Percentiles rank a stretch among this genome's conserved stretches.
These are phyloP conservation scores for Zhuqinia jingwanae DNA, from an alignment of 2,888 invertebrate genomes.

Conservation along the genomic window DNA sequence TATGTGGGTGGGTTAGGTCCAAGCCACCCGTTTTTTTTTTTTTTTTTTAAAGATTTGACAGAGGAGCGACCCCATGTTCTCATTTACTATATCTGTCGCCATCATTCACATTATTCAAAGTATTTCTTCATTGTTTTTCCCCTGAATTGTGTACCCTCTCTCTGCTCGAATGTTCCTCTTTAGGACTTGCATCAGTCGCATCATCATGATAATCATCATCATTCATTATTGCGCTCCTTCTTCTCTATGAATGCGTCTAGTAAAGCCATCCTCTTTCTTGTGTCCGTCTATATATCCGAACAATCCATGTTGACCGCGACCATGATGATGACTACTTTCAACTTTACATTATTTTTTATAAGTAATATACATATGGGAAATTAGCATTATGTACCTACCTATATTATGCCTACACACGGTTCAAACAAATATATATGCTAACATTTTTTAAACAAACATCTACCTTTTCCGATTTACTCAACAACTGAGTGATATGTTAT, in stretches of 20 bases:
- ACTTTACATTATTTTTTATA: too few species aligned
- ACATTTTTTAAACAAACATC: constrained; percentile 4
- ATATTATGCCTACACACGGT: background rate
- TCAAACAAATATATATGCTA: background rate
- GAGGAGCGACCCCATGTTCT: too few species aligned
- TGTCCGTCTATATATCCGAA: constrained; percentile 2
- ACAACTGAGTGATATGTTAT: constrained; percentile 20
- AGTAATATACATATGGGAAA: too few species aligned
- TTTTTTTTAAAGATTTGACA: too few species aligned
- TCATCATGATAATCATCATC: too few species aligned
- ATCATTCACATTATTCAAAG: background rate
- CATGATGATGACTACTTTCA: background rate
- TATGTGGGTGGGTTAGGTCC: too few species aligned
- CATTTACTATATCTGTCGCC: background rate
- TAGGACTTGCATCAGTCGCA: too few species aligned
- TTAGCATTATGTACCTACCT: too few species aligned
- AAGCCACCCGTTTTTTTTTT: too few species aligned
- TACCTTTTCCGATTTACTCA: constrained; percentile 37
- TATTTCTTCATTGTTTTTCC: constrained; percentile 30
- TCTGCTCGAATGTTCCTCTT: too few species aligned
- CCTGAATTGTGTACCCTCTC: too few species aligned
- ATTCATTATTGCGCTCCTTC: too few species aligned
- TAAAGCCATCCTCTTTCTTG: constrained; percentile 17
- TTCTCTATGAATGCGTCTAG: background rate
- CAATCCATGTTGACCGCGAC: constrained; percentile 36